Base-by-base conservation (phyloP, 2,888 invertebrate species). In the Anarsia innoxiella region DNA sequence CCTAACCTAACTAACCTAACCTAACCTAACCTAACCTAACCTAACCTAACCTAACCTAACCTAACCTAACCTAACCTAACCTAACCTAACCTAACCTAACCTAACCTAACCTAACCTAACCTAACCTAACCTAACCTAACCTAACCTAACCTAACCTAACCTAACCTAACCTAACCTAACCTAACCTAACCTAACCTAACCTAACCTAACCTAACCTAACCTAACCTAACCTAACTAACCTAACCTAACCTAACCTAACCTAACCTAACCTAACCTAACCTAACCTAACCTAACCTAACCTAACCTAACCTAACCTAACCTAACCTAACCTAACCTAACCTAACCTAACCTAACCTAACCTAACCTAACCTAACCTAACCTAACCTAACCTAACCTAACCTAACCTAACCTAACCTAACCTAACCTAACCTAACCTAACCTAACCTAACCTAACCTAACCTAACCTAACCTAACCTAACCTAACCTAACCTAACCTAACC, bases 51-150 rank as follows among this genome's bases (percentile, higher is more conserved):
- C 35, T 31, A 35, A 38, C 35, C 41, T 37, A 41, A 41, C 41
- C 38, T 38, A 41, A 41, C 41, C 41, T 38, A 38, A 32, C 32
- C 38, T 31, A 38, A 37, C 37, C 37, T 37, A 37, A 37, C 37
- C 37, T 26, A 23, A 25, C 25, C 34, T 29, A 35, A 40, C 40
- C 44, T 41, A 39, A 44, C 40, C 41, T 39, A 39, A 41, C 38
- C 44, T 40, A 44, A 40, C 40, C 44, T 41, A 41, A 44, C 40
- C 41, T 41, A 41, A 44, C 23, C 43, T 40, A 40, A 43, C 39
- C 40, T 37, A 33, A 33, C 33, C 33, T 33, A 33, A 33, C 33
- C 25, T 37, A 37, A 37, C 34, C 40, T 36, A 40, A 40, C 40
- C 40, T 40, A 40, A 40, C 37, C 37, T 38, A 38, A 38, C 37